phyloP scores from a whole-genome alignment of 2,888 invertebrate species.

The Allygus modestus region DNA sequence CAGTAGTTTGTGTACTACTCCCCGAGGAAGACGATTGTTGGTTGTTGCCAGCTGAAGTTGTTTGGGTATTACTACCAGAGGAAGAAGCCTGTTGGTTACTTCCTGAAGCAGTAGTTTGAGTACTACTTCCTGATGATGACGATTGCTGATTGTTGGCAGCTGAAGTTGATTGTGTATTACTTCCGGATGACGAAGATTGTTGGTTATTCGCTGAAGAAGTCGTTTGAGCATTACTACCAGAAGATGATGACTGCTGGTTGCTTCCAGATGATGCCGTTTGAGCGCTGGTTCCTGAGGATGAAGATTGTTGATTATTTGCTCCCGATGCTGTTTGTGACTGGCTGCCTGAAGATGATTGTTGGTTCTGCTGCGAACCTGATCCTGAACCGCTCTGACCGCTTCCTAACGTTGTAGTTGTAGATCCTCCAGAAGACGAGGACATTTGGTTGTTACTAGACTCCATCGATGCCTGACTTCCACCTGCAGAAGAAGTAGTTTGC shows the following conservation, averaged over 20 bases:
- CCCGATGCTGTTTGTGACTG: conserved; percentile 60
- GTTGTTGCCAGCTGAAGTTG: conserved; percentile 13
- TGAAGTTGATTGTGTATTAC: conserved; percentile 66
- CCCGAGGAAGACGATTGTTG: conserved; percentile 46
- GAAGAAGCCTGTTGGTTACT: conserved; percentile 63
- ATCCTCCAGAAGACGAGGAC: conserved; percentile 64
- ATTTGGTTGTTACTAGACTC: conserved; percentile 64
- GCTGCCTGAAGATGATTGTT: conserved; percentile 49
- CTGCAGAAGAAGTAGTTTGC: conserved; percentile 66
- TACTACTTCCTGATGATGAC: conserved; percentile 62
- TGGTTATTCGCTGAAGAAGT: conserved; percentile 65
- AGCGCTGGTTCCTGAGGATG: conserved; percentile 65
- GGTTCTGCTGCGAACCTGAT: conserved; percentile 56
- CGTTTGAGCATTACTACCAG: conserved; percentile 66
- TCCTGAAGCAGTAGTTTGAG: conserved; percentile 57
- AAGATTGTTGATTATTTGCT: conserved; percentile 64
- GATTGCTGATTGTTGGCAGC: conserved; percentile 64
- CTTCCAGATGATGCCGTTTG: conserved; percentile 63
- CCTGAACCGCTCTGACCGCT: conserved; percentile 53
- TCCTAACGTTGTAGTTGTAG: conserved; percentile 53
- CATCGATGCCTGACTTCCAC: conserved; percentile 63
- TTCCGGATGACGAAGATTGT: conserved; percentile 65
- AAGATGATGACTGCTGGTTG: conserved; percentile 66
- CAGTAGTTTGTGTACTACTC: conserved; percentile 48
- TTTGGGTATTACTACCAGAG: conserved; percentile 61